Conservation (phyloP, 1,140 invertebrate species). For the Polypedilum vanderplanki region DNA sequence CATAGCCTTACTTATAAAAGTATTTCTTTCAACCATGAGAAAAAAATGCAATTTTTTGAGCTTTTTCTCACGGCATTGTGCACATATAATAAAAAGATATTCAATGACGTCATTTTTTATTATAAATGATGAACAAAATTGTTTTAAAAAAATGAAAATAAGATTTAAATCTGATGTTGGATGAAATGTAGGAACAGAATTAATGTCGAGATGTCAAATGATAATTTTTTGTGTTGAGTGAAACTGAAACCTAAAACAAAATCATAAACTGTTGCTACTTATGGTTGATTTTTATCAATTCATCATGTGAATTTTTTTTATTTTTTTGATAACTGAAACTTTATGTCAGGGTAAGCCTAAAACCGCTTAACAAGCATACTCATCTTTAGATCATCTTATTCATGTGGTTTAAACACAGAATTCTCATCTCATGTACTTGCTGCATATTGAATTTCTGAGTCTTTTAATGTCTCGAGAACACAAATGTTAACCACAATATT, state of each 20-base stretch:
- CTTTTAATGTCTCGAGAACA: no score
- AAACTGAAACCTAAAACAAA: no score
- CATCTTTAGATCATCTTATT: no score
- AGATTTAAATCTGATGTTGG: not conserved
- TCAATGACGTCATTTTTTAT: not conserved
- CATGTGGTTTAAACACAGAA: no score
- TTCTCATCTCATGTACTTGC: no score
- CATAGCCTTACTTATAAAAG: not conserved
- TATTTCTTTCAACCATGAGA: not conserved
- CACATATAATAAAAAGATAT: not conserved
- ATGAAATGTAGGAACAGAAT: not conserved
- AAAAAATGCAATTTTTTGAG: not conserved
- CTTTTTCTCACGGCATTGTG: slow-evolving; percentile 3
- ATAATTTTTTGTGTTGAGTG: no score
- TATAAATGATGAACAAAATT: not conserved
- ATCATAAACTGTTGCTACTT: no score
- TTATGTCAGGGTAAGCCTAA: not conserved
- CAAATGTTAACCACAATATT: not conserved
- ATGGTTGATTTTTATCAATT: no score
- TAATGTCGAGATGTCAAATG: not conserved
- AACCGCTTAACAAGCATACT: not conserved
- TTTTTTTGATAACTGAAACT: not conserved
- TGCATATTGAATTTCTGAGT: no score
- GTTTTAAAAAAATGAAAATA: no score
- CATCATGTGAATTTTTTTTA: not conserved